These are phyloP conservation scores for Brachyrhaphis roseni DNA, from an alignment of 2,797 vertebrate genomes.

Conservation along the genomic window DNA sequence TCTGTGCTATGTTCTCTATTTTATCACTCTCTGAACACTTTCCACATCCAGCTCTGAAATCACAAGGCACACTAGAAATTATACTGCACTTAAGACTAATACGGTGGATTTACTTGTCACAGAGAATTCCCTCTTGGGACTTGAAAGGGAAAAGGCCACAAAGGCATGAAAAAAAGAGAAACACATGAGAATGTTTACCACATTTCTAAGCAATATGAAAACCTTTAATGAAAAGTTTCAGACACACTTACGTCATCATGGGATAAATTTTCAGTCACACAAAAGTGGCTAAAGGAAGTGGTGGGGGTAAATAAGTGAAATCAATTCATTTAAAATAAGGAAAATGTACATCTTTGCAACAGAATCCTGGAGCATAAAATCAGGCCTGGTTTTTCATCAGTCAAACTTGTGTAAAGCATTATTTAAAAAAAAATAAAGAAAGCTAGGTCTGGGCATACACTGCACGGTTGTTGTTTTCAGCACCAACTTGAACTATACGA, in stretches of 20 bases:
- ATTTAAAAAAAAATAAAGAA: neutral
- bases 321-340: neutral
- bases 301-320: neutral
- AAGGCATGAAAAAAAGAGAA: constrained; percentile 8
- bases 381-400: neutral
- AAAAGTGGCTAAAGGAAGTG: neutral
- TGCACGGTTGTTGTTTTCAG: neutral
- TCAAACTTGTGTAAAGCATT: neutral
- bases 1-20: constrained; percentile 54
- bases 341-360: neutral
- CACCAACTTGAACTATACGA: neutral
- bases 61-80: constrained; percentile 48
- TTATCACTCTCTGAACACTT: constrained; percentile 42
- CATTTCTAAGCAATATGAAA: constrained; percentile 4
- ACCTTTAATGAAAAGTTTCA: neutral
- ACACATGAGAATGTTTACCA: constrained; percentile 7
- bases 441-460: neutral
- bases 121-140: constrained; percentile 46
- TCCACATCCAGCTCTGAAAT: constrained; percentile 27
- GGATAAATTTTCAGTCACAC: neutral
- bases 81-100: constrained; percentile 61
- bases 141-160: constrained; percentile 28
- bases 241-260: neutral
- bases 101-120: constrained; percentile 59
- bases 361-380: neutral